Conservation (phyloP, 2,113 vertebrate genomes). For the Platichthys flesus region DNA sequence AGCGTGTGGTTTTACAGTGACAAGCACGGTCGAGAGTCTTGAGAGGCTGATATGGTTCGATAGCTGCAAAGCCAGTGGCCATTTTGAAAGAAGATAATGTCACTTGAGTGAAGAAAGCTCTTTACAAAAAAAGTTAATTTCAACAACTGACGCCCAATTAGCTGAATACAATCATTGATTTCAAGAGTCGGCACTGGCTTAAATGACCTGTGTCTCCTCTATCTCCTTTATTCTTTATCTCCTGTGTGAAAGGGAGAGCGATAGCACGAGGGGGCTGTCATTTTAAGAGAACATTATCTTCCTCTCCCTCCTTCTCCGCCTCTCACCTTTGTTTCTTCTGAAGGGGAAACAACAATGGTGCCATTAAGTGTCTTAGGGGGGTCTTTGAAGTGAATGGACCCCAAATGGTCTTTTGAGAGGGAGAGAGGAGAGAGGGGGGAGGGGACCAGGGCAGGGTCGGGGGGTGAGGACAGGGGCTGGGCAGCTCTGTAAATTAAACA, state of each 20-base stretch:
- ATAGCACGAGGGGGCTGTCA: no score
- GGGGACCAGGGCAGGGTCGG: background rate
- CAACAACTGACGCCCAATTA: constrained; percentile 29
- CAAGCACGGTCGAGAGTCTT: constrained; percentile 9
- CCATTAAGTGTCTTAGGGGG: constrained; percentile 55
- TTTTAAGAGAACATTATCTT: constrained; percentile 6
- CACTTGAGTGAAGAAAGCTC: constrained; percentile 30
- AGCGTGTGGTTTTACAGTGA: constrained; percentile 30
- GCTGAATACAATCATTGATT: constrained; percentile 23
- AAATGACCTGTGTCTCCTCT: constrained; percentile 1
- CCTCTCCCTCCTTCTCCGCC: constrained; percentile 28
- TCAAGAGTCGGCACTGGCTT: background rate
- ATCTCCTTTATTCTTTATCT: background rate
- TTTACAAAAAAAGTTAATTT: constrained; percentile 3
- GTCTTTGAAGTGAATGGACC: constrained; percentile 63
- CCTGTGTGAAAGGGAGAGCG: no score
- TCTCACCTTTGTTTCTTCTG: constrained; percentile 50
- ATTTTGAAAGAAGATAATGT: constrained; percentile 35
- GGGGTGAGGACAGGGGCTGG: constrained; percentile 5
- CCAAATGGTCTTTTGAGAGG: constrained; percentile 46
- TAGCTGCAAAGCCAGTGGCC: constrained; percentile 17
- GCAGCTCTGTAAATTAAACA: background rate
- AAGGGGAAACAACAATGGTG: constrained; percentile 62
- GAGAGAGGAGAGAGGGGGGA: background rate
- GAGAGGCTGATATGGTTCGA: constrained; percentile 45